A percentile compares a stretch with the other conserved stretches of the same genome.
Conservation (phyloP, 2,888 invertebrate genomes). For the Sisyra terminalis region DNA sequence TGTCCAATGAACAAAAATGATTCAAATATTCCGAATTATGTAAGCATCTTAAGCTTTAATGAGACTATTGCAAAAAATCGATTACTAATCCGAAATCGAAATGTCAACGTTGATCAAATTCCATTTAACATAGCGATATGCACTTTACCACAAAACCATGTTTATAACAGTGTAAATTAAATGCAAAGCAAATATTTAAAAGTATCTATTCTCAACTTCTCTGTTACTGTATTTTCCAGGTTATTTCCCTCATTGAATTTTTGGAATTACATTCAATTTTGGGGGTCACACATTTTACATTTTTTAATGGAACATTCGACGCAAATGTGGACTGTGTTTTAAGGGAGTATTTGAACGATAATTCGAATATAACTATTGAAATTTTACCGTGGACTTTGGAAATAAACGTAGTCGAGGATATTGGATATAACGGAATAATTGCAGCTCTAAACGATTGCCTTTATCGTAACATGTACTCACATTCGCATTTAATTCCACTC, state of each 20-base stretch:
- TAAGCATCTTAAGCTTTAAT: constrained; percentile 48
- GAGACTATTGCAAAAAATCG: constrained; percentile 45
- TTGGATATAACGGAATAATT: constrained; percentile 81
- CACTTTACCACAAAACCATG: constrained; percentile 81
- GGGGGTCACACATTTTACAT: constrained; percentile 74
- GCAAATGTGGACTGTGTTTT: constrained; percentile 61
- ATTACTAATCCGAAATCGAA: constrained; percentile 37
- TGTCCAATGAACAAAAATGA: constrained; percentile 53
- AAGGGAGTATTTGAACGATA: constrained; percentile 38
- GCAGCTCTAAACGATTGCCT: constrained; percentile 88
- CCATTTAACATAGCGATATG: constrained; percentile 55
- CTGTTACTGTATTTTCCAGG: no score
- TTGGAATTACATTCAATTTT: constrained; percentile 71
- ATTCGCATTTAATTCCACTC: constrained; percentile 66
- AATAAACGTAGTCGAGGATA: constrained; percentile 76
- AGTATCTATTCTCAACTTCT: no score
- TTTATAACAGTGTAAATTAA: constrained; percentile 56
- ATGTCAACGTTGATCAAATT: constrained; percentile 21
- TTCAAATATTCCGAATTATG: constrained; percentile 48
- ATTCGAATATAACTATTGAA: constrained; percentile 41
- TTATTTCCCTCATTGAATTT: constrained; percentile 54
- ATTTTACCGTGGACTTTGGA: constrained; percentile 73
- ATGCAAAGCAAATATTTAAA: no score
- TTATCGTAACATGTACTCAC: constrained; percentile 74
- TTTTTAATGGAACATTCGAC: constrained; percentile 82